phyloP scores from a whole-genome alignment of 2,797 vertebrate genomes.

The Lacerta agilis region DNA sequence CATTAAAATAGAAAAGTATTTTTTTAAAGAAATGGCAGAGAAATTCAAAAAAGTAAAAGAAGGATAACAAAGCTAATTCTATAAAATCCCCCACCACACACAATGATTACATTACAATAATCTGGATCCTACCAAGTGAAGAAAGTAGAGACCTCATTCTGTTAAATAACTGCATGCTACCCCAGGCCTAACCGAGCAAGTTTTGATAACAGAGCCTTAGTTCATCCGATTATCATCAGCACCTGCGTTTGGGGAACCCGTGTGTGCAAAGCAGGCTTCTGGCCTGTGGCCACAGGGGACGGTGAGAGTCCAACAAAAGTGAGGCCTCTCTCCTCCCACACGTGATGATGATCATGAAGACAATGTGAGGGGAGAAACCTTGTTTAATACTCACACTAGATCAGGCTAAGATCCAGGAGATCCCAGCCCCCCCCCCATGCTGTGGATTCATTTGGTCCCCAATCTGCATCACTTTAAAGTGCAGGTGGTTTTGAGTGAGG shows the following conservation, averaged over 20 bases:
- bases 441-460: too few species aligned
- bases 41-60: neutral
- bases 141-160: neutral
- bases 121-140: neutral
- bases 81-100: too few species aligned
- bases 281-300: too few species aligned
- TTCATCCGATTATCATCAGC: neutral
- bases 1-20: neutral
- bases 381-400: neutral
- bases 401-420: neutral
- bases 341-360: too few species aligned
- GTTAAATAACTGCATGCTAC: slow-evolving; percentile 1
- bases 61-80: neutral
- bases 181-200: neutral
- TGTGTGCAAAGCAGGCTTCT: too few species aligned
- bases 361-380: too few species aligned
- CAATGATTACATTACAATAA: neutral
- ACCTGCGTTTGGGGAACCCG: neutral
- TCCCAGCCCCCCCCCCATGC: too few species aligned
- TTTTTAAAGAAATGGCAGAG: neutral
- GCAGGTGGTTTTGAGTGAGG: too few species aligned
- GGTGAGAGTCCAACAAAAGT: too few species aligned
- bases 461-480: too few species aligned
- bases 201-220: neutral
- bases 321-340: too few species aligned